A percentile compares a stretch with the other conserved stretches of the same genome.
These are phyloP conservation scores for Procambarus virginalis DNA, from an alignment of 1,140 invertebrate genomes.

Conservation along the genomic window DNA sequence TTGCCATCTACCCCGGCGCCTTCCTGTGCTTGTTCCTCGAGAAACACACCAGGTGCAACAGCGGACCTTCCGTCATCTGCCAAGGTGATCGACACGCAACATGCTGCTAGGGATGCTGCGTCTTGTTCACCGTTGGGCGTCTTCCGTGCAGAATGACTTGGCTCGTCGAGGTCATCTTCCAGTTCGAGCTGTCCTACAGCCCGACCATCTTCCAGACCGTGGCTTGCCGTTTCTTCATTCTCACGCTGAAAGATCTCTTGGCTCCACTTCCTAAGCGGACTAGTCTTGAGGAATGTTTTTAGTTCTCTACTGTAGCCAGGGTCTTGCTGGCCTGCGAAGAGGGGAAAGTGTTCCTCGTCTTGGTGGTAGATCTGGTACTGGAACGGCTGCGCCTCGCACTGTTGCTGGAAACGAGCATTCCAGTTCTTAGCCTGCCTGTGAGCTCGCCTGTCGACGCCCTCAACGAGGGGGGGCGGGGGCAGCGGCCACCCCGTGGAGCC, in stretches of 20 bases:
- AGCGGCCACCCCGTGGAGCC: slow-evolving; percentile 56
- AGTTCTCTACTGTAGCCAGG: slow-evolving; percentile 29
- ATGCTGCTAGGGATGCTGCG: background rate
- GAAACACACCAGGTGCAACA: background rate
- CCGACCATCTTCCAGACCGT: background rate
- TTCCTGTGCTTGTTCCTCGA: background rate
- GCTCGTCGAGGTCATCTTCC: background rate
- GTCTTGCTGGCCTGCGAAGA: background rate
- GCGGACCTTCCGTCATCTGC: background rate
- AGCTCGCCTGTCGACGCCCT: slow-evolving; percentile 44
- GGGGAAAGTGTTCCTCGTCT: background rate
- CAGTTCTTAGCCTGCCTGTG: slow-evolving; percentile 43
- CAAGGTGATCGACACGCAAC: background rate
- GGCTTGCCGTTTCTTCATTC: background rate
- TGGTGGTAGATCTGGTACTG: slow-evolving; percentile 3
- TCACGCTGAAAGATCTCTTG: background rate
- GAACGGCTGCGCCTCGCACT: background rate
- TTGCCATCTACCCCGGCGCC: background rate
- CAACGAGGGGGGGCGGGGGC: slow-evolving; percentile 50
- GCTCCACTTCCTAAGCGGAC: slow-evolving; percentile 44
- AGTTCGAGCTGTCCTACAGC: background rate
- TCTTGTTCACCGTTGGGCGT: background rate
- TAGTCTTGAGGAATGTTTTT: slow-evolving; percentile 38
- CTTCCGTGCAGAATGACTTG: background rate
- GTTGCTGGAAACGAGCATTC: slow-evolving; percentile 13